Base-by-base conservation (phyloP, 2,113 vertebrate species). In the Myotis davidii region DNA sequence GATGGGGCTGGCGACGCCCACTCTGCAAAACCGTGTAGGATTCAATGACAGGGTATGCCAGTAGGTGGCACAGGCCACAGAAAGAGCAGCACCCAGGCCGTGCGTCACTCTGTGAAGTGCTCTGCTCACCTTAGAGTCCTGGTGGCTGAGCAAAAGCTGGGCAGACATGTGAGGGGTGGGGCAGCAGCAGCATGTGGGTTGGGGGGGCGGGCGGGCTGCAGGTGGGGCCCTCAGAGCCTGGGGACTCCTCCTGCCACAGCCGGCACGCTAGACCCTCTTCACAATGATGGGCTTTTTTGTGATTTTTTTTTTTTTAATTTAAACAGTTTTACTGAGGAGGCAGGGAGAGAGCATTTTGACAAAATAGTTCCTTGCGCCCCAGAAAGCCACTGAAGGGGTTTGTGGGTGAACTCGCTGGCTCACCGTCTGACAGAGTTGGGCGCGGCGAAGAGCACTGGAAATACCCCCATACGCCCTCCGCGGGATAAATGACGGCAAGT, bases 101-200 rank as follows among this genome's bases (percentile, higher is more conserved):
- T 3, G 12, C 17, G 3, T 4, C 0, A 1, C 5, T 4, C 29
- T 2, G 0, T 11, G 3, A 17, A n/a, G 34, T 23, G 0, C 45
- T 37, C 77, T 20, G 70, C 37, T 90, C 56, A 9, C 34, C 29
- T 48, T 21, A 1, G 37, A 20, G 61, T 39, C 59, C 27, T 1
- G 29, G 42, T 2, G 39, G 70, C 56, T 5, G 54, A 56, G 48
- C 14, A 5, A 61, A 59, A 64, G n/a, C 27, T 59, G 27, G 70
- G 23, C 54, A n/a, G 29, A 70, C 1, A 2, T 0, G 1, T 0
- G 29, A 69, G 39, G 61, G 14, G 10, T 16, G 1, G 69, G 48
- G 6, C 0, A 56, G 61, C 21, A 45, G 50, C 23, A n/a, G 34
- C 6, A 8, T 45, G 8, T 45, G 45, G 6, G 45, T 9, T 7